A percentile compares a stretch with the other conserved stretches of the same genome.
phyloP scores from a whole-genome alignment of 2,888 invertebrate genomes.

The Glyphotaelius pellucidus region DNA sequence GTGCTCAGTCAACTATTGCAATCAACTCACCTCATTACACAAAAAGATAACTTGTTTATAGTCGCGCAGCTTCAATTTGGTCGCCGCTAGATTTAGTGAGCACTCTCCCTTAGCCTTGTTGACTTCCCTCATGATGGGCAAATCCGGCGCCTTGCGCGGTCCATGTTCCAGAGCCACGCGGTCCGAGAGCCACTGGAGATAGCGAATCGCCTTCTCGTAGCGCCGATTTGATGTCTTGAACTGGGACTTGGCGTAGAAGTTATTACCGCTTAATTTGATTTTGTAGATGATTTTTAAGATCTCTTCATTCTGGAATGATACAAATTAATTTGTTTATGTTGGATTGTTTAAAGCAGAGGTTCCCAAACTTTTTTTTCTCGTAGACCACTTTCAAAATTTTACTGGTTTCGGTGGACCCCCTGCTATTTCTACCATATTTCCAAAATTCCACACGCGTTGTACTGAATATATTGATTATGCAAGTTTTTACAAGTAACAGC shows the following conservation, averaged over 20 bases:
- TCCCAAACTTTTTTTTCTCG: no score
- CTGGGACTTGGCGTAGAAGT: conserved; percentile 79
- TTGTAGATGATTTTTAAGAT: conserved; percentile 76
- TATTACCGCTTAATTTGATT: conserved; percentile 86
- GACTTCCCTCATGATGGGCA: conserved; percentile 7
- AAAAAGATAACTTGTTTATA: conserved; percentile 79
- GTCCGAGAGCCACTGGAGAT: conserved; percentile 75
- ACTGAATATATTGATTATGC: no score
- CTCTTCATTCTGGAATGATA: conserved; percentile 72
- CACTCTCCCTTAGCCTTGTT: conserved; percentile 71
- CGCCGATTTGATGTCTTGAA: conserved; percentile 84
- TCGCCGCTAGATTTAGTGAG: conserved; percentile 86
- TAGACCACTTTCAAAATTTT: no score
- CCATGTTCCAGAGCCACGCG: conserved; percentile 68
- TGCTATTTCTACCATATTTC: no score
- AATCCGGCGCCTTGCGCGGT: conserved; percentile 67
- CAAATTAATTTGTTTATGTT: background rate
- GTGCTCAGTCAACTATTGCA: background rate
- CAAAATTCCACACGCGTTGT: no score
- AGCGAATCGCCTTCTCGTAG: conserved; percentile 88
- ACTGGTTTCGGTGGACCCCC: no score
- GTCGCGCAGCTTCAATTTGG: conserved; percentile 81
- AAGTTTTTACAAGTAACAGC: no score
- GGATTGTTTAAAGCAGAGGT: no score
- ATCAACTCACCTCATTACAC: conserved; percentile 81